phyloP scores from a whole-genome alignment of 1,140 invertebrate species.

The Trichonephila clavata region DNA sequence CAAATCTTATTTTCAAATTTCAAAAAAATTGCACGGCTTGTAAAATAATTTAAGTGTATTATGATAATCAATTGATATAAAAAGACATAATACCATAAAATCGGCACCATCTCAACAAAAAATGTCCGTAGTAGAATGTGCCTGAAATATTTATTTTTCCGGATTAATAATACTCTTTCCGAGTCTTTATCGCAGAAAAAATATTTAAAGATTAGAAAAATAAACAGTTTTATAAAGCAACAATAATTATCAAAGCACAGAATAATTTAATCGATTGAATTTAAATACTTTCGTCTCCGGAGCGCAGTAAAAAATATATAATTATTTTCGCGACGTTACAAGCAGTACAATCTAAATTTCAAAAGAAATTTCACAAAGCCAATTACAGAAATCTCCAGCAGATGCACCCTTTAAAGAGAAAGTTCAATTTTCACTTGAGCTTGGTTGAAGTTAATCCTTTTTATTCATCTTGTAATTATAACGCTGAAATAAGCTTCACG shows the following conservation, averaged over 20 bases:
- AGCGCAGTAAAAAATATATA: not conserved
- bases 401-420: constrained; percentile 23
- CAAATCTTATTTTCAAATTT: too few species aligned
- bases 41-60: too few species aligned
- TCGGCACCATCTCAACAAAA: too few species aligned
- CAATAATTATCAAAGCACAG: not conserved
- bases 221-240: not conserved
- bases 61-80: too few species aligned
- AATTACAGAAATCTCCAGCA: constrained; percentile 35
- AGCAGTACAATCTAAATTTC: not conserved
- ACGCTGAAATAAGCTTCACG: constrained; percentile 37
- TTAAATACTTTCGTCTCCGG: not conserved
- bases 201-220: not conserved
- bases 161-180: too few species aligned
- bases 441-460: constrained; percentile 54
- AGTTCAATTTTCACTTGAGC: constrained; percentile 65
- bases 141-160: too few species aligned
- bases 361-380: not conserved
- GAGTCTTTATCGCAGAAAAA: too few species aligned
- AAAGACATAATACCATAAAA: too few species aligned
- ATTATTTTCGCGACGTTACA: not conserved
- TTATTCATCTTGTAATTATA: constrained; percentile 60
- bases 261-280: not conserved
- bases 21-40: too few species aligned
- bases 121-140: too few species aligned